Conservation (phyloP, 1,140 invertebrate genomes). For the Planococcus citri region DNA sequence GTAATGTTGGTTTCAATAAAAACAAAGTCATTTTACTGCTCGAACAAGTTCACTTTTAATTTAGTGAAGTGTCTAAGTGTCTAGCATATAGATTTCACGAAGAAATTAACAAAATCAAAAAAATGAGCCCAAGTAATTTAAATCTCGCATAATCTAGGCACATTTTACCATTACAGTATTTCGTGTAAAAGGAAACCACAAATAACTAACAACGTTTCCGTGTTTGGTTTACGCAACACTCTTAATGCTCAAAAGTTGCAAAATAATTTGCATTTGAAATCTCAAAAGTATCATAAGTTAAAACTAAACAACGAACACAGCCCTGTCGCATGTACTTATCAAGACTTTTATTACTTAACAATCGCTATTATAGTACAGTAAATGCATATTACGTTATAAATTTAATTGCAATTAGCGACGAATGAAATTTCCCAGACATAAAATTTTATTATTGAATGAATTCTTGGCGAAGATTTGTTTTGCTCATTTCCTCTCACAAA, state of each 20-base stretch:
- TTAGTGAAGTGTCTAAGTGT: no score
- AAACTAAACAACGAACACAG: neutral
- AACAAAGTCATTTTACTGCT: no score
- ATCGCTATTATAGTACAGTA: neutral
- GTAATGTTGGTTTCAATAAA: no score
- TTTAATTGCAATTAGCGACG: neutral
- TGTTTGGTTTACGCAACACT: neutral
- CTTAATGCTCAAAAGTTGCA: neutral
- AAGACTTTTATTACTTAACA: neutral
- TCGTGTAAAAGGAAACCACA: no score
- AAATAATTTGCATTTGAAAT: constrained; percentile 2
- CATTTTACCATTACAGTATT: no score
- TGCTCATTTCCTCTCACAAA: no score
- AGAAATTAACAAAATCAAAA: no score
- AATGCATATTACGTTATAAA: neutral
- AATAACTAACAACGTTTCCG: neutral
- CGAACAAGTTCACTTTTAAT: no score
- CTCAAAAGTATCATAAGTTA: neutral
- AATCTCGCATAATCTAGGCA: no score
- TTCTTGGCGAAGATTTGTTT: no score
- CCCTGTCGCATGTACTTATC: neutral
- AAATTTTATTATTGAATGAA: neutral
- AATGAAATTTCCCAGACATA: neutral
- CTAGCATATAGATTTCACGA: no score
- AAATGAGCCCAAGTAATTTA: no score